These are phyloP conservation scores for Tortrix viridana DNA, from an alignment of 2,888 invertebrate species.

Conservation along the genomic window DNA sequence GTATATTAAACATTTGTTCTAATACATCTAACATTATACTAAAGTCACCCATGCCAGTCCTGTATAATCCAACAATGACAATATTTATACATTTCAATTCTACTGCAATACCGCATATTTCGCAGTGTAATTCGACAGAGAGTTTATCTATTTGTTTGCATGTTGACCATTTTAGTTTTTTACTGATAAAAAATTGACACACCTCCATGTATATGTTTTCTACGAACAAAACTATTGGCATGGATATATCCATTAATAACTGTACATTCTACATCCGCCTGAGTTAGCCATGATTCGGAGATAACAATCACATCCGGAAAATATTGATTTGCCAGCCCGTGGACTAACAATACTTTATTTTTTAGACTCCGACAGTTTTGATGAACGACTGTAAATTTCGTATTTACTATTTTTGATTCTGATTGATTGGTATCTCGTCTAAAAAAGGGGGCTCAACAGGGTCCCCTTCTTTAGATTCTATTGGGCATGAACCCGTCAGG, in stretches of 20 bases:
- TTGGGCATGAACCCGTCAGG: background rate
- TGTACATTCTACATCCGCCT: background rate
- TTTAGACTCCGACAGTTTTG: constrained; percentile 8
- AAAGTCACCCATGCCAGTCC: constrained; percentile 9
- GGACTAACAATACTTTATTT: background rate
- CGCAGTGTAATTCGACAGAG: constrained; percentile 5
- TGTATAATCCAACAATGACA: constrained; percentile 4
- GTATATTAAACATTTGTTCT: background rate
- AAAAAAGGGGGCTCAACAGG: background rate
- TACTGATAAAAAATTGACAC: constrained; percentile 6
- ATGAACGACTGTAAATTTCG: background rate
- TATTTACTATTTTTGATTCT: background rate
- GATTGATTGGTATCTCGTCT: background rate
- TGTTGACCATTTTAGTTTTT: background rate
- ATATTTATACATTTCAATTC: background rate
- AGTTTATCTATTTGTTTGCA: constrained; percentile 3
- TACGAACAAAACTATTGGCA: constrained; percentile 3
- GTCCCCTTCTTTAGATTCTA: background rate
- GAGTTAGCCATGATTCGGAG: constrained; percentile 9
- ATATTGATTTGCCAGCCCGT: background rate
- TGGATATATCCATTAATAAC: constrained; percentile 3
- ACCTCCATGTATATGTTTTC: constrained; percentile 7
- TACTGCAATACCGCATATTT: background rate
- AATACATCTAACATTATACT: background rate
- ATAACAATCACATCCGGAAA: constrained; percentile 10